Conservation (phyloP, 2,113 vertebrate genomes). For the Pipra filicauda region DNA sequence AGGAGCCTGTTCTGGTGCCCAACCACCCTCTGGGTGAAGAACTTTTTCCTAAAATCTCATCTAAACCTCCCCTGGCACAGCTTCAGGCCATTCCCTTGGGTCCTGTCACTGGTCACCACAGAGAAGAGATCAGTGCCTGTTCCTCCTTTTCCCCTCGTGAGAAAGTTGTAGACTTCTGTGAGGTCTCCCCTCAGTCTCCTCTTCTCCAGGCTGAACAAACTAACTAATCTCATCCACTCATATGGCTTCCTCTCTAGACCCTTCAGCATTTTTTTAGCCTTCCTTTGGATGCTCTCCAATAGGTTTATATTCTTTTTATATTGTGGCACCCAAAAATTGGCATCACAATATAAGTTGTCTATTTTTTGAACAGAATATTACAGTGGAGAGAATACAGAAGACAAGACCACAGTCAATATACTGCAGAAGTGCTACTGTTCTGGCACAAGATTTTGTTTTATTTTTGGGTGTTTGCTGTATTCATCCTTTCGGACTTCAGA, state of each 20-base stretch:
- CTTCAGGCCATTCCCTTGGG: background rate
- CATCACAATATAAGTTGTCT: background rate
- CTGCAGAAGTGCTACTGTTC: background rate
- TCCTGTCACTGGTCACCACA: background rate
- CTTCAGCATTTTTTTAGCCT: background rate
- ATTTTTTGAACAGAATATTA: background rate
- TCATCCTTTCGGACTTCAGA: background rate
- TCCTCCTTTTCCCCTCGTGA: fast-evolving
- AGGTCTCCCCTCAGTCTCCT: background rate
- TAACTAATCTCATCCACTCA: background rate
- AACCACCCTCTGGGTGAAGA: background rate
- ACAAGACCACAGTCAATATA: background rate
- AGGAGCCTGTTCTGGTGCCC: background rate
- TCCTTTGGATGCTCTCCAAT: background rate
- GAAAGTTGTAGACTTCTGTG: background rate
- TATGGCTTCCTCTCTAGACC: fast-evolving
- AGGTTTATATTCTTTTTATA: background rate
- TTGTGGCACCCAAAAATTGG: background rate
- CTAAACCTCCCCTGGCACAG: background rate
- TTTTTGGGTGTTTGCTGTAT: background rate
- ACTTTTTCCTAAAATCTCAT: background rate
- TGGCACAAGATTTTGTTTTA: background rate
- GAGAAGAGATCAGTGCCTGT: background rate
- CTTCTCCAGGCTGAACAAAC: background rate
- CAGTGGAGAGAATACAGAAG: background rate